Conservation (phyloP, 2,888 invertebrate species). For the Luperina nickerlii region DNA sequence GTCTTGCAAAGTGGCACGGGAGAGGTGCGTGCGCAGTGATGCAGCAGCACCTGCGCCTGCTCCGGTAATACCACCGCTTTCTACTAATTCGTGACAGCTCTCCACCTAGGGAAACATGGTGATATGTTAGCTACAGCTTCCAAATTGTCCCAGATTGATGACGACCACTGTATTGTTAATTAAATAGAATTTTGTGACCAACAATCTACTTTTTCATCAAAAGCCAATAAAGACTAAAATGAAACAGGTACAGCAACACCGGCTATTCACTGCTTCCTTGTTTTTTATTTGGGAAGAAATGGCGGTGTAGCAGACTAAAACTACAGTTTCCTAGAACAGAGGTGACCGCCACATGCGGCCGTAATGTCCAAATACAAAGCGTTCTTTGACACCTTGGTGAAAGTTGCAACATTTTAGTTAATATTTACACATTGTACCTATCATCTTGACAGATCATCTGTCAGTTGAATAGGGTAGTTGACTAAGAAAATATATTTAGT, state of each 20-base stretch:
- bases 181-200: not conserved
- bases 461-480: too few species aligned
- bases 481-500: too few species aligned
- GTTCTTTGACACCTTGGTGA: not conserved
- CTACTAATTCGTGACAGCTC: constrained; percentile 85
- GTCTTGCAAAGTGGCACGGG: constrained; percentile 79
- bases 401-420: too few species aligned
- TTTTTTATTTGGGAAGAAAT: too few species aligned
- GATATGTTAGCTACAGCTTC: not conserved
- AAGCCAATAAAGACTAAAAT: not conserved
- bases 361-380: not conserved
- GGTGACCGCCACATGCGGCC: not conserved
- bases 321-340: not conserved
- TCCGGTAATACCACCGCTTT: constrained; percentile 75
- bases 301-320: not conserved
- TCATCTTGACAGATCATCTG: too few species aligned
- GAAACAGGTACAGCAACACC: not conserved
- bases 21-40: constrained; percentile 79
- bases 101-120: constrained; percentile 82
- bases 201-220: not conserved
- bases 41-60: constrained; percentile 72
- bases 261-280: too few species aligned
- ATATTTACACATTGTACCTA: too few species aligned
- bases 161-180: not conserved
- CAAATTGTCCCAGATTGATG: not conserved